Evolutionary conservation across 2,888 invertebrate genomes (phyloP), one percentile per base, ranked within the genome.

Genomic region (Napeogenes sylphis): DNA sequence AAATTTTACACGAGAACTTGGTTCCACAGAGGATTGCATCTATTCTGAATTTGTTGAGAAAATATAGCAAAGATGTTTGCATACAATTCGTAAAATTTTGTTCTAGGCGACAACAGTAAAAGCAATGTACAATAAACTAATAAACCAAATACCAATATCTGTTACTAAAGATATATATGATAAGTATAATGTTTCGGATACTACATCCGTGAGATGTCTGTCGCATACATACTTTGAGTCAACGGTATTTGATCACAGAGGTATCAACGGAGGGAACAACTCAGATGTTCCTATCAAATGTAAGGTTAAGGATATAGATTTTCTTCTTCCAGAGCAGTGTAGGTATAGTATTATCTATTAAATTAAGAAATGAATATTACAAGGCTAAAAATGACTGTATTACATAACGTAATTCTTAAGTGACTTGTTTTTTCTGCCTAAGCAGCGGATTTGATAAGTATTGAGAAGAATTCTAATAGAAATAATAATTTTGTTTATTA

Each of bases 291-390:
- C 93, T 58, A 78, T 93, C 32, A 82, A 91, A 72, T 91, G 91
- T 69, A 75, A 74, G 63, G 75, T 93, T 5, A 79, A 87, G 46
- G 74, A 82, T 32, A 81, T 90, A 14, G 75, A 79, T 61, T 95
- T 92, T 82, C 77, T 96, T 30, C 92, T 96, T 73, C 97, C 96
- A 32, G 80, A 90, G 62, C 87, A 92, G 55, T 93, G 93, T 68
- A 87, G 83, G 82, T 96, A 94, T 30, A 51, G 51, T 51, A 10
- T 42, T 42, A 10, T 47, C 35, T 57, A 63, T 38, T 30, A 54
- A 32, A 58, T 21, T 58, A 56, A 58, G 32, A 12, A 12, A n/a
- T 21, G 13, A 54, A 33, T 54, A 5, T 21, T 21, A 21, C 21
- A 21, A 21, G 33, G n/a, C 10, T 58, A 21, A 14, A 38, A 4